These are phyloP conservation scores for Marronus borbonicus DNA, from an alignment of 2,888 invertebrate genomes.

Conservation along the genomic window DNA sequence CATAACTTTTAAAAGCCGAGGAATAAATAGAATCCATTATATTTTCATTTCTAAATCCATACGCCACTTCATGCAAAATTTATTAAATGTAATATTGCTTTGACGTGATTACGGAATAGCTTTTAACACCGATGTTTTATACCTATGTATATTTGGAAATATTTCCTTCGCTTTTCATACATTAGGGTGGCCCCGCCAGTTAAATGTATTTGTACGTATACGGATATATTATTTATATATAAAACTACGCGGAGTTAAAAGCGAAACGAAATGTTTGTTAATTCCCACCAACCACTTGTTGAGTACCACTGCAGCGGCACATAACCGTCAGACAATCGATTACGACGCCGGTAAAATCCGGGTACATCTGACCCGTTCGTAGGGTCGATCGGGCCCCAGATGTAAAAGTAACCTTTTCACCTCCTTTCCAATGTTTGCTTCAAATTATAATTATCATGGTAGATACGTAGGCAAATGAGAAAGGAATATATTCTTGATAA, in stretches of 20 bases:
- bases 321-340: conserved; percentile 40
- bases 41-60: too few species aligned
- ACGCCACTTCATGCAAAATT: too few species aligned
- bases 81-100: too few species aligned
- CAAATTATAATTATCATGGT: conserved; percentile 7
- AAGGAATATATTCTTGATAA: conserved; percentile 1
- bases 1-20: too few species aligned
- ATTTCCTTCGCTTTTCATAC: too few species aligned
- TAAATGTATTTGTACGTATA: too few species aligned
- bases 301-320: conserved; percentile 43
- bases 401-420: conserved; percentile 28
- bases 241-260: background rate
- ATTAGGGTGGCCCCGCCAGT: too few species aligned
- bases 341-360: conserved; percentile 37
- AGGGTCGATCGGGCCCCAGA: conserved; percentile 18
- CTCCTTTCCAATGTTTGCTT: conserved; percentile 17
- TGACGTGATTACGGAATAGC: too few species aligned
- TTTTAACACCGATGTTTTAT: too few species aligned
- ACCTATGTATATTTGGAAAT: too few species aligned
- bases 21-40: too few species aligned
- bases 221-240: background rate
- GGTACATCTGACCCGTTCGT: conserved; percentile 29
- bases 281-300: conserved; percentile 43
- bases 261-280: conserved; percentile 12
- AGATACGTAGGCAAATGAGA: background rate